phyloP scores from a whole-genome alignment of 2,113 vertebrate genomes.

The Verasper variegatus region DNA sequence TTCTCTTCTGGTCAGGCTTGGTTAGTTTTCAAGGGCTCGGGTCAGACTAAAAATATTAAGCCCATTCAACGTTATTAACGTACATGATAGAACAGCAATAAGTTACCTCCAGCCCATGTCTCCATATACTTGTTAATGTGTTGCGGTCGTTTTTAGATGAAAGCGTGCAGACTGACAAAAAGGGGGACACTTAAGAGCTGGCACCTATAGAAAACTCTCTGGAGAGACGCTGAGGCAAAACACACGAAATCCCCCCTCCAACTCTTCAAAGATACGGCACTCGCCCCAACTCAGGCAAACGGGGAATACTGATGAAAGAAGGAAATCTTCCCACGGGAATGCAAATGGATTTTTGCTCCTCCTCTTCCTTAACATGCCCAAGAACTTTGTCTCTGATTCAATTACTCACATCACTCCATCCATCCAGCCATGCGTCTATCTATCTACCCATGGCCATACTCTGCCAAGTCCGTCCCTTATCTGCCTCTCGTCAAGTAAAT shows the following conservation, averaged over 20 bases:
- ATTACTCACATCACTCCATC: conserved; percentile 50
- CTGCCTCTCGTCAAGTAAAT: conserved; percentile 36
- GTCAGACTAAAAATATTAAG: not conserved
- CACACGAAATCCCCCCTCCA: conserved; percentile 35
- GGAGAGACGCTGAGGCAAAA: conserved; percentile 42
- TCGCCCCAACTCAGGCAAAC: conserved; percentile 42
- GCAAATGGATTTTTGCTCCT: conserved; percentile 49
- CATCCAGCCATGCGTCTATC: conserved; percentile 23
- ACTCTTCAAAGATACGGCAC: conserved; percentile 39
- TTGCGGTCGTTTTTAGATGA: conserved; percentile 38
- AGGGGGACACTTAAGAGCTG: conserved; percentile 24
- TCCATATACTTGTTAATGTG: conserved; percentile 4
- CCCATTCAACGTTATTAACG: not conserved
- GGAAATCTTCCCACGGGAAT: conserved; percentile 60
- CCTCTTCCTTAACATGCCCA: conserved; percentile 29
- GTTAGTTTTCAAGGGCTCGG: not conserved
- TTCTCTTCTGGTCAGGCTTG: too few relatives aligned
- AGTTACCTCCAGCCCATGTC: not conserved
- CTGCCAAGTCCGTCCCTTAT: conserved; percentile 62
- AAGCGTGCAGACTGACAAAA: conserved; percentile 8
- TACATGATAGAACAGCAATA: not conserved
- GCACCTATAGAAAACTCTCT: conserved; percentile 46
- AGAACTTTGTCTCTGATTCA: conserved; percentile 56
- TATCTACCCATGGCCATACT: conserved; percentile 30
- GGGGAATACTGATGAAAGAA: conserved; percentile 59